Base-by-base conservation (phyloP, 2,113 vertebrate species). In the Notechis scutatus region DNA sequence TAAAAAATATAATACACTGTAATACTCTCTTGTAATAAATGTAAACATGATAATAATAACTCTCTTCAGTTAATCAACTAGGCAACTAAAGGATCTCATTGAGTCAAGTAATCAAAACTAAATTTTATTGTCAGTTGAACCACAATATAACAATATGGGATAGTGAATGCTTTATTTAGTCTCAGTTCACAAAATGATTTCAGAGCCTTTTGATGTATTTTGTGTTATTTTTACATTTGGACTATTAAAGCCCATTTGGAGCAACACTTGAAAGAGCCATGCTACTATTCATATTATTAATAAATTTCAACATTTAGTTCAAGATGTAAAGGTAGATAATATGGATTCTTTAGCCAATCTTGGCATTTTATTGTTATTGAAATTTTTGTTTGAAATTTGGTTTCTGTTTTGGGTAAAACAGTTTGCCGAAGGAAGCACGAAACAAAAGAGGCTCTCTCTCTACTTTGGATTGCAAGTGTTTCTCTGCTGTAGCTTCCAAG, bases 351-450 rank as follows among this genome's bases (percentile, higher is more conserved):
- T 5, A 94, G 95, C 94, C 94, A 94, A 96, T 96, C 94, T 97
- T 94, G 92, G 93, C 95, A 93, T 97, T 96, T 95, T 93, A 93
- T 95, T 69, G 64, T 34, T 34, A 69, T 81, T 81, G 18, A 39
- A 81, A 21, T 81, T 95, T 94, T 95, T 90, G 50, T 39, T 47
- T 94, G 95, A 56, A 95, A 94, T 96, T 97, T 96, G 96, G 97
- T 97, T 97, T 96, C 94, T 97, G 14, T 64, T 96, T 95, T 94
- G 91, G 94, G 96, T 96, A 96, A 97, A 97, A 96, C 96, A 94
- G 95, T 50, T 11, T 97, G 95, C 96, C 96, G 85, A 96, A 96
- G 88, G 89, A 96, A 93, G 93, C 91, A 95, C 94, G 95, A 97
- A 97, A 97, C 96, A 97, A 97, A 97, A 97, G 96, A 92, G 93